Conservation (phyloP, 2,113 vertebrate genomes). For the Lonchura striata region DNA sequence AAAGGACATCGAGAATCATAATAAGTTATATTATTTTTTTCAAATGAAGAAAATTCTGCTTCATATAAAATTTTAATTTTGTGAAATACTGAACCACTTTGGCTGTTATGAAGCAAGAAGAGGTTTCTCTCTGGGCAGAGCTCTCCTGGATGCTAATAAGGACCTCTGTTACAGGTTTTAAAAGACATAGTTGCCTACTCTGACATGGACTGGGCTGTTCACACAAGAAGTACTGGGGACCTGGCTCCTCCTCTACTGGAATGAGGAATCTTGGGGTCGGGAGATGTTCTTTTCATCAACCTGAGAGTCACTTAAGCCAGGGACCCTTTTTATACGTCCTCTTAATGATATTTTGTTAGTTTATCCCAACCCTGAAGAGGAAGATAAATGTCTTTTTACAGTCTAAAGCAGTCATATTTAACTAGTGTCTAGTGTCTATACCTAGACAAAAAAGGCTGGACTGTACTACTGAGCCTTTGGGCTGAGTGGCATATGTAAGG, state of each 20-base stretch:
- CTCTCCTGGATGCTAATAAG: not conserved
- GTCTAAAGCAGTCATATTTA: not conserved
- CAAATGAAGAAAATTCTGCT: not conserved
- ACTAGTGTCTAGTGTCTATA: not conserved
- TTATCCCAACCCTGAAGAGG: not conserved
- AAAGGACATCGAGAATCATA: not conserved
- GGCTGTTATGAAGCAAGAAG: not conserved
- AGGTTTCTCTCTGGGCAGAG: not conserved
- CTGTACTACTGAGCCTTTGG: not conserved
- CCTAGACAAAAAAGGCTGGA: not conserved
- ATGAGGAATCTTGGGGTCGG: not conserved
- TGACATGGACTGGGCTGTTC: not conserved
- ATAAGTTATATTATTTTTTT: not conserved
- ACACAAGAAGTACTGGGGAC: not conserved
- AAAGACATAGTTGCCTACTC: not conserved
- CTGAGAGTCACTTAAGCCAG: not conserved
- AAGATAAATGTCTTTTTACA: not conserved
- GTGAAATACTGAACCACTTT: not conserved
- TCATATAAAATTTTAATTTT: not conserved
- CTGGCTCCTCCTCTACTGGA: not conserved
- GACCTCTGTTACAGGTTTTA: not conserved
- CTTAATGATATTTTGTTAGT: not conserved
- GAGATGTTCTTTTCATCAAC: not conserved
- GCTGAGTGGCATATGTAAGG: not conserved
- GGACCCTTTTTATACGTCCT: not conserved